Percentiles rank a stretch among this genome's conserved stretches.
Evolutionary conservation across 2,113 vertebrate genomes (phyloP).

Genomic region (Poeciliopsis occidentalis): DNA sequence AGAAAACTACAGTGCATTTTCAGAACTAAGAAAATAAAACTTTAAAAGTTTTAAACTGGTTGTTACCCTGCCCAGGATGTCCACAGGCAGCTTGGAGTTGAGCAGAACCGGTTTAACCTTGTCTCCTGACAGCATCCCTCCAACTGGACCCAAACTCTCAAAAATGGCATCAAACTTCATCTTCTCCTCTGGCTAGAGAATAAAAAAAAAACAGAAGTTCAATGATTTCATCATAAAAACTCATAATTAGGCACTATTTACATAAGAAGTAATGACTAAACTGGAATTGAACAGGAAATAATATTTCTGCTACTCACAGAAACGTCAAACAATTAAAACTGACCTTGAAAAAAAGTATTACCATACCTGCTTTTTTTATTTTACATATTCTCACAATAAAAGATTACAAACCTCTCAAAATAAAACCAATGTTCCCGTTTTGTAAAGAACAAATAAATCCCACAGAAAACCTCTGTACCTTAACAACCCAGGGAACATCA

Average conservation of each 20-base stretch:
- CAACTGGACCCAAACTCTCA: constrained; percentile 91
- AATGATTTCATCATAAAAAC: not conserved
- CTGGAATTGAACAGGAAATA: too few species aligned
- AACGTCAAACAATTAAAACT: not conserved
- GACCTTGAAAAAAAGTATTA: too few species aligned
- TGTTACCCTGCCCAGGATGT: constrained; percentile 93
- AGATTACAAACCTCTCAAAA: too few species aligned
- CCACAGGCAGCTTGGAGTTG: constrained; percentile 97
- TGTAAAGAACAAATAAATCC: not conserved
- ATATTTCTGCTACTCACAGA: too few species aligned
- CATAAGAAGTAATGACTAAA: too few species aligned
- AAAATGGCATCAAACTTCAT: constrained; percentile 96
- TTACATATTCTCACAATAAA: too few species aligned
- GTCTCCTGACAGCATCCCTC: constrained; percentile 92
- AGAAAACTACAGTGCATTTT: too few species aligned
- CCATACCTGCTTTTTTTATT: too few species aligned
- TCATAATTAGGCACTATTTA: not conserved
- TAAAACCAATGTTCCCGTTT: not conserved
- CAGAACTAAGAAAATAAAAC: too few species aligned
- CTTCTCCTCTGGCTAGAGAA: constrained; percentile 90
- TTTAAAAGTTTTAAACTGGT: not conserved
- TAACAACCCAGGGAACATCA: constrained; percentile 92
- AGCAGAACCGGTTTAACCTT: constrained; percentile 98
- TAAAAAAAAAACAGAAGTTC: not conserved
- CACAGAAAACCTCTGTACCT: constrained; percentile 78